Conservation (phyloP, 2,797 vertebrate genomes). For the Dendrocincla fuliginosa region DNA sequence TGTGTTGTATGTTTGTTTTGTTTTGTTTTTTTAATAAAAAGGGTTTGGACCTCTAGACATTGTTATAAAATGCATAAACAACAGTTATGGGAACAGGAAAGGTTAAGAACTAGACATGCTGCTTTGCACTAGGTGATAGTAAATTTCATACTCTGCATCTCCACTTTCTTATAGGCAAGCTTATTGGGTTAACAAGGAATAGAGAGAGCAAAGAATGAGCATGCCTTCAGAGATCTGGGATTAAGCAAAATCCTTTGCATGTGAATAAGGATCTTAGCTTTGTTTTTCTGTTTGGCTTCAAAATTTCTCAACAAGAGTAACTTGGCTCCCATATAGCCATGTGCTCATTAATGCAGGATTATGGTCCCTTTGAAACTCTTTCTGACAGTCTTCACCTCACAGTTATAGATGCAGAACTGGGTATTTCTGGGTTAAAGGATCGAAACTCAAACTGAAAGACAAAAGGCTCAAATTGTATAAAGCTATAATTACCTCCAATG, state of each 20-base stretch:
- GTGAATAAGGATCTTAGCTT: conserved; percentile 50
- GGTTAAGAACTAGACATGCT: neutral
- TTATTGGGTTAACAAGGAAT: conserved; percentile 26
- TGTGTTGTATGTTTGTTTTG: neutral
- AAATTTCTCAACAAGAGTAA: conserved; percentile 52
- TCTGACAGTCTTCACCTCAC: conserved; percentile 44
- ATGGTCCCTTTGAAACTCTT: conserved; percentile 61
- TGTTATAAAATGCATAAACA: neutral
- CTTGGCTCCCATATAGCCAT: conserved; percentile 38
- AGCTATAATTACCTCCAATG: conserved; percentile 42
- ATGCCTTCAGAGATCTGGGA: conserved; percentile 55
- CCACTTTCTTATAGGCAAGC: neutral
- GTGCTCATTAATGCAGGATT: conserved; percentile 66
- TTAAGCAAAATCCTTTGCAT: conserved; percentile 54
- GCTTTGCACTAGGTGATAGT: neutral
- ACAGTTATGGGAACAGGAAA: neutral
- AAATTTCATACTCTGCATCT: neutral
- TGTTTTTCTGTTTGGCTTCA: conserved; percentile 59
- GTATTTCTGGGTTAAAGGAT: conserved; percentile 45
- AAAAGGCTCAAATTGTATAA: conserved; percentile 17
- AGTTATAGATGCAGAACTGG: conserved; percentile 11
- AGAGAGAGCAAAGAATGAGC: conserved; percentile 19
- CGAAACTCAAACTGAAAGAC: conserved; percentile 44
- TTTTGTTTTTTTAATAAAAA: neutral
- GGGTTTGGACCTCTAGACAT: neutral